phyloP scores from a whole-genome alignment of 2,888 invertebrate genomes.

The Icerya purchasi region DNA sequence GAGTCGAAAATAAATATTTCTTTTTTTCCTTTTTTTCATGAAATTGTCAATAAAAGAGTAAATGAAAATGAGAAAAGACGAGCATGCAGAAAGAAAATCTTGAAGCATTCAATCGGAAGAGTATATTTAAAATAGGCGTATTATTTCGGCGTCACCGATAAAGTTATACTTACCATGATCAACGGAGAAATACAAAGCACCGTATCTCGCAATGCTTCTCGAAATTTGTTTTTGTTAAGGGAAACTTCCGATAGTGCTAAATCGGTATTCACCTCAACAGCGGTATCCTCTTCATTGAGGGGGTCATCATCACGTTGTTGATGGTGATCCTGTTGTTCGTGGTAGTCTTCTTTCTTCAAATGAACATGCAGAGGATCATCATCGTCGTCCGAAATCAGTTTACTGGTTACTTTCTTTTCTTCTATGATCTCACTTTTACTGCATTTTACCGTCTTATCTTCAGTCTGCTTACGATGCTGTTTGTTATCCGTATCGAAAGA shows the following conservation, averaged over 20 bases:
- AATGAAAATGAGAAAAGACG: too few relatives aligned
- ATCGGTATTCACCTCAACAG: not conserved
- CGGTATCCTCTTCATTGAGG: not conserved
- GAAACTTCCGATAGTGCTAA: constrained; percentile 2
- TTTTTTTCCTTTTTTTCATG: too few relatives aligned
- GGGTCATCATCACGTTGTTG: not conserved
- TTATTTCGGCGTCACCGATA: not conserved
- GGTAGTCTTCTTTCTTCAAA: not conserved
- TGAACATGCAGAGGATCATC: constrained; percentile 8
- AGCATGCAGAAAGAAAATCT: too few relatives aligned
- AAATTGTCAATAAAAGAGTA: too few relatives aligned
- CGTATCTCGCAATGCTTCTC: constrained; percentile 49
- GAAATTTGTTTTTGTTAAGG: constrained; percentile 34
- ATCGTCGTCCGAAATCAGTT: constrained; percentile 2
- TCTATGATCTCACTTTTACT: not conserved
- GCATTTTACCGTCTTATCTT: not conserved
- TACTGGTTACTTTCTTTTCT: constrained; percentile 6
- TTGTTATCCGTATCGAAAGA: constrained; percentile 1
- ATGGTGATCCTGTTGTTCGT: not conserved
- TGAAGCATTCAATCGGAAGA: too few relatives aligned
- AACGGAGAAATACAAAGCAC: constrained; percentile 70
- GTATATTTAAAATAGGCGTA: not conserved
- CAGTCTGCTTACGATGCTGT: not conserved
- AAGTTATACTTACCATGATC: constrained; percentile 27
- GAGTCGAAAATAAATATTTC: too few relatives aligned